These are phyloP conservation scores for Lateolabrax maculatus DNA, from an alignment of 2,797 vertebrate genomes.

Conservation along the genomic window DNA sequence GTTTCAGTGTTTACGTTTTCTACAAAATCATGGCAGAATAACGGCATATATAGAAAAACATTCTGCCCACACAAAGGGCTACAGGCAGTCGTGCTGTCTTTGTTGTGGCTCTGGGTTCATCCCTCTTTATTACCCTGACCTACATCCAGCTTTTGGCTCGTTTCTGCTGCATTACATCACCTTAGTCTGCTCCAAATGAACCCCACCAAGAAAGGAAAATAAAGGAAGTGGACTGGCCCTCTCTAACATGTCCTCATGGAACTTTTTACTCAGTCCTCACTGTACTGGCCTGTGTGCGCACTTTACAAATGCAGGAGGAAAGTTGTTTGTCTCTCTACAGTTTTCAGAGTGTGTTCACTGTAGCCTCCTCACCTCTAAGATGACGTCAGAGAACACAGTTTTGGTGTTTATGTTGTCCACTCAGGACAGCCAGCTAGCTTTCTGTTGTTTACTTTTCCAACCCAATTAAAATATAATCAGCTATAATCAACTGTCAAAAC, in stretches of 20 bases:
- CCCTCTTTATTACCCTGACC: constrained; percentile 41
- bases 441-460: constrained; percentile 7
- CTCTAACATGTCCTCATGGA: constrained; percentile 33
- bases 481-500: constrained; percentile 13
- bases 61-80: too few relatives aligned
- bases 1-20: too few relatives aligned
- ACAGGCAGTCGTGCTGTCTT: not conserved
- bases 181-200: constrained; percentile 5
- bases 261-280: constrained; percentile 13
- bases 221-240: constrained; percentile 12
- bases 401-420: not conserved
- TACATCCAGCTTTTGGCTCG: constrained; percentile 33
- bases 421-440: not conserved
- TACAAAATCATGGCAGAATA: too few relatives aligned
- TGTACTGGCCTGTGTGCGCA: not conserved
- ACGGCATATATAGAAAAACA: too few relatives aligned
- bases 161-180: constrained; percentile 41
- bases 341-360: not conserved
- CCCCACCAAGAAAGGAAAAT: constrained; percentile 20
- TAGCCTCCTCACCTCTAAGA: not conserved
- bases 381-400: constrained; percentile 12
- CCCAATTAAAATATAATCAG: not conserved
- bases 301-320: constrained; percentile 9
- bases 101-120: constrained; percentile 32
- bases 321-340: constrained; percentile 20